phyloP scores from a whole-genome alignment of 1,140 invertebrate species.

The Aphaenogaster floridana region DNA sequence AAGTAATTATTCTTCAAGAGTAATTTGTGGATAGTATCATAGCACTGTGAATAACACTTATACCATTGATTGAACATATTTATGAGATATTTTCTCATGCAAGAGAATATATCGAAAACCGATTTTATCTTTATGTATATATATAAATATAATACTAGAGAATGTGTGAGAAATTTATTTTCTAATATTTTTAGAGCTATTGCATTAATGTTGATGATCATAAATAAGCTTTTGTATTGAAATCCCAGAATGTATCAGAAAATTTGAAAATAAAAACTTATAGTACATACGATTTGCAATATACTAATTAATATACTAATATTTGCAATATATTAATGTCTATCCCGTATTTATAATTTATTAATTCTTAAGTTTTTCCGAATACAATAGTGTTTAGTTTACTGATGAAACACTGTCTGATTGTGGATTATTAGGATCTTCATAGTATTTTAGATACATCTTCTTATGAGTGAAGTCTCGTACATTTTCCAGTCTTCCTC shows the following conservation, averaged over 20 bases:
- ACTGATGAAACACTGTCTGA: slow-evolving; percentile 87
- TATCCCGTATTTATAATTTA: slow-evolving; percentile 51
- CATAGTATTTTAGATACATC: slow-evolving; percentile 92
- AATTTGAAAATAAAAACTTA: slow-evolving; percentile 55
- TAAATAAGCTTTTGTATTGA: slow-evolving; percentile 48
- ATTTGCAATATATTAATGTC: not conserved
- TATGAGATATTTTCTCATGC: slow-evolving; percentile 20
- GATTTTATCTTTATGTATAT: slow-evolving; percentile 9
- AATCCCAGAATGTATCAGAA: slow-evolving; percentile 13
- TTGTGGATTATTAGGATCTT: slow-evolving; percentile 90
- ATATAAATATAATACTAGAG: slow-evolving; percentile 27
- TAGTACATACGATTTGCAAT: slow-evolving; percentile 7
- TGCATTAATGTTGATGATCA: slow-evolving; percentile 1
- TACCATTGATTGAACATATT: slow-evolving; percentile 35
- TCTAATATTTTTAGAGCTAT: slow-evolving; percentile 44
- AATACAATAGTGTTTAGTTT: slow-evolving; percentile 40
- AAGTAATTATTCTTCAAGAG: slow-evolving; percentile 18
- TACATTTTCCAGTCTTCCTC: slow-evolving; percentile 93
- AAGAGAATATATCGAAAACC: slow-evolving; percentile 2
- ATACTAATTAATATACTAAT: too few species aligned
- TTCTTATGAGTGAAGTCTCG: slow-evolving; percentile 93
- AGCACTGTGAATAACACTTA: slow-evolving; percentile 47
- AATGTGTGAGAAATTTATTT: slow-evolving; percentile 38
- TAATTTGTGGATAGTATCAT: slow-evolving; percentile 28
- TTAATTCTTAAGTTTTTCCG: slow-evolving; percentile 8